phyloP scores from a whole-genome alignment of 2,797 vertebrate species.

The Ambastaia sidthimunki region DNA sequence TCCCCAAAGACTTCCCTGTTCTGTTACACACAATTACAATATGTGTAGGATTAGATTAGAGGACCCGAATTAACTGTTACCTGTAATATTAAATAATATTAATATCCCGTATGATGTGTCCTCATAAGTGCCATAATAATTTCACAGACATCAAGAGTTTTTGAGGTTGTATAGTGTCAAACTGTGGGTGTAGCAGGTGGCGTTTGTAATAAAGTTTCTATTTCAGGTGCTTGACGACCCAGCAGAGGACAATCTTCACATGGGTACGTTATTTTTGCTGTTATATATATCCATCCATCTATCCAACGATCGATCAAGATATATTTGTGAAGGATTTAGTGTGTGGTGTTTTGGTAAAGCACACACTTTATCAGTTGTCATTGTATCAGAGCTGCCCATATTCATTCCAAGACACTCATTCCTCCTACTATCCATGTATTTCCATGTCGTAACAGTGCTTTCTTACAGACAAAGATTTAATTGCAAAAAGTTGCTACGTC shows the following conservation, averaged over 20 bases:
- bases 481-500: too few species aligned
- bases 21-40: too few species aligned
- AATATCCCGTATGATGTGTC: too few species aligned
- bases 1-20: too few species aligned
- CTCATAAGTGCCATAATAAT: too few species aligned
- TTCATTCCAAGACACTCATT: background rate
- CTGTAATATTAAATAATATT: too few species aligned
- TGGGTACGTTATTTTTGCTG: constrained; percentile 82
- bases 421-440: background rate
- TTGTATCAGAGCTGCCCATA: background rate
- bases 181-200: too few species aligned
- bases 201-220: constrained; percentile 35
- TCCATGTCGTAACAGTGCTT: background rate
- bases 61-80: too few species aligned
- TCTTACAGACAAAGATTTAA: background rate
- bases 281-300: constrained; percentile 19
- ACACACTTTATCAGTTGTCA: background rate
- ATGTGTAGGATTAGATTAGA: too few species aligned
- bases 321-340: background rate
- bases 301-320: too few species aligned
- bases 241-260: constrained; percentile 95
- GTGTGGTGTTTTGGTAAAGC: background rate
- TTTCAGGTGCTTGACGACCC: constrained; percentile 95
- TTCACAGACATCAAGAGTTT: background rate
- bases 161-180: background rate